These are phyloP conservation scores for Augochlorella aurata DNA, from an alignment of 2,888 invertebrate genomes.

Conservation along the genomic window DNA sequence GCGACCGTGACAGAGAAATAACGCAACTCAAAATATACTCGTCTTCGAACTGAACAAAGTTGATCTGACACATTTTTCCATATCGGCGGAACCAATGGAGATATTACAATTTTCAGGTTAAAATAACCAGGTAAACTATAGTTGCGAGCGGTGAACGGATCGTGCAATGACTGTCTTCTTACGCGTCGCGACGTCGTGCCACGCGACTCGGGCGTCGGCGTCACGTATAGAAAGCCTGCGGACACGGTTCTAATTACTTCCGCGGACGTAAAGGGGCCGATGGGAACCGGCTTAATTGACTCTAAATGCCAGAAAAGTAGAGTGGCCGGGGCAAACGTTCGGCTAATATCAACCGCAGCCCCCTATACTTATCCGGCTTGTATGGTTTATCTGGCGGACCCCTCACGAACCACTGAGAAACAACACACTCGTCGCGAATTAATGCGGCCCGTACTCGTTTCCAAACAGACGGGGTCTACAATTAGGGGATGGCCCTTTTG, in stretches of 20 bases:
- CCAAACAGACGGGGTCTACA: slow-evolving; percentile 43
- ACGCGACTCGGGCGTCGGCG: neutral
- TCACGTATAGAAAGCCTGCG: neutral
- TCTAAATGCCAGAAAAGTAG: slow-evolving; percentile 40
- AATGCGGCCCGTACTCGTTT: slow-evolving; percentile 50
- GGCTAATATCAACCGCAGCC: slow-evolving; percentile 41
- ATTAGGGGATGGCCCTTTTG: slow-evolving; percentile 41
- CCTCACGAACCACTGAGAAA: slow-evolving; percentile 50
- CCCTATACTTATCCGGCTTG: slow-evolving; percentile 32
- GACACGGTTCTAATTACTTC: slow-evolving; percentile 14
- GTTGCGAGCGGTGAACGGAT: too few species aligned
- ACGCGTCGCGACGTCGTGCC: neutral
- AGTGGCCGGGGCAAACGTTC: slow-evolving; percentile 37
- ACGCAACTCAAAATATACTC: too few species aligned
- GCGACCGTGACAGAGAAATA: too few species aligned
- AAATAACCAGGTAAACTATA: too few species aligned
- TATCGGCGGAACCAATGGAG: too few species aligned
- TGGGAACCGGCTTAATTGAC: slow-evolving; percentile 35
- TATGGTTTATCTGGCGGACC: slow-evolving; percentile 38
- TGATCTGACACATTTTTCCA: too few species aligned
- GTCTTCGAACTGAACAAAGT: too few species aligned
- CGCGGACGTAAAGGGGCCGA: slow-evolving; percentile 5
- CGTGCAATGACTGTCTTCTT: too few species aligned
- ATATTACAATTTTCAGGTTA: too few species aligned
- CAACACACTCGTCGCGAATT: slow-evolving; percentile 54